A percentile compares a stretch with the other conserved stretches of the same genome.
phyloP scores from a whole-genome alignment of 2,113 vertebrate species.

The Protomyctophum bolini region DNA sequence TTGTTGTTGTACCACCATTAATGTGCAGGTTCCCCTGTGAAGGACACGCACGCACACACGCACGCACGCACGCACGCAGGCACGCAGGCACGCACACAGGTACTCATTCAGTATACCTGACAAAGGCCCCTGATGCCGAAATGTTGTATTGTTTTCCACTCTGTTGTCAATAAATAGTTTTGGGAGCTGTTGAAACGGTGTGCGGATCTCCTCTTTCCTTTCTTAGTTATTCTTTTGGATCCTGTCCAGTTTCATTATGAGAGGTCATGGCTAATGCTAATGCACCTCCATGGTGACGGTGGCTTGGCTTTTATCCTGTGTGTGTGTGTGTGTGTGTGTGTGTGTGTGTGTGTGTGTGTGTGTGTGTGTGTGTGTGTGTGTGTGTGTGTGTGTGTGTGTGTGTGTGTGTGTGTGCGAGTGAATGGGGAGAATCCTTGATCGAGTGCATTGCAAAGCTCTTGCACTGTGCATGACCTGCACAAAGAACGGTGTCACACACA shows the following conservation, averaged over 20 bases:
- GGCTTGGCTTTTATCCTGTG: conserved; percentile 43
- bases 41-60: conserved; percentile 1
- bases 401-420: background rate
- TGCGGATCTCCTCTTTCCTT: no score
- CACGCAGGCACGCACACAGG: background rate
- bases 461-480: background rate
- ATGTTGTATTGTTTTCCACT: no score
- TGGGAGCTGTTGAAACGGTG: no score
- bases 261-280: conserved; percentile 61
- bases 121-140: conserved; percentile 23
- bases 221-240: no score
- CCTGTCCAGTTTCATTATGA: conserved; percentile 41
- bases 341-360: background rate
- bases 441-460: conserved; percentile 30
- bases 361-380: conserved; percentile 1
- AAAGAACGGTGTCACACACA: background rate
- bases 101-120: conserved; percentile 17
- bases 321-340: conserved; percentile 3
- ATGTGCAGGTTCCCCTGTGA: conserved; percentile 25
- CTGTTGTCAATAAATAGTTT: no score
- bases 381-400: background rate
- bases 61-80: background rate
- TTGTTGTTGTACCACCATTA: conserved; percentile 45
- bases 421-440: conserved; percentile 25
- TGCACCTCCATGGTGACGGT: conserved; percentile 40